Evolutionary conservation across 2,797 vertebrate genomes (phyloP), one percentile per base, ranked within the genome.

Genomic region (Enteromius thamalakanensis): DNA sequence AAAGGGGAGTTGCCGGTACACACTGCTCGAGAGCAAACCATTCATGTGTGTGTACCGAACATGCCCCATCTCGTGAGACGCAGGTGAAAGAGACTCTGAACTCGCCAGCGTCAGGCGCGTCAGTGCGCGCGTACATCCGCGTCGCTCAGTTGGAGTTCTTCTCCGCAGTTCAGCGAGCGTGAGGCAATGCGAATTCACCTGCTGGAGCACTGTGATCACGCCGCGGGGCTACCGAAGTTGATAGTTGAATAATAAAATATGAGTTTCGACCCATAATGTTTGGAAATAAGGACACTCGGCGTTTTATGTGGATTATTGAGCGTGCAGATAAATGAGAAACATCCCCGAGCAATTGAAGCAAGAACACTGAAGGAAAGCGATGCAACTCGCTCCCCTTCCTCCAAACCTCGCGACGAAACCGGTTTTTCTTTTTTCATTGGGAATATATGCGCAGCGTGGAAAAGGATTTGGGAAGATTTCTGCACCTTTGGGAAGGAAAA

Each of bases 321-420:
- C 86, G 68, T 81, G 87, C 80, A 89, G 84, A 80, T 89, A 71
- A 81, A 80, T 81, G 49, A 77, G 76, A 79, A 87, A 40, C 70
- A 55, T 85, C 90, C 81, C 82, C 62, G 64, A 84, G 87, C 86
- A 69, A 72, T 21, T 85, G 75, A 83, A 69, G 65, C 87, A 88
- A 84, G 86, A 91, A 86, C 85, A 89, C 87, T 69, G 83, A 65
- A 68, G 67, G 79, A 81, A 89, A 90, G 89, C 89, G 87, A 89
- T 90, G 87, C 84, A 69, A 64, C 34, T 62, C 75, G 70, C 74
- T 69, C 58, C 76, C 76, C 83, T 79, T 14, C 51, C 69, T 71
- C 53, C 67, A 76, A 85, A 84, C 72, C 53, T 80, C 62, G 72
- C 42, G 58, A 69, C 75, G 53, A 80, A 86, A 83, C 37, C 65